Evolutionary conservation across 2,888 invertebrate species (phyloP).

Genomic region (Bugulina stolonifera): DNA sequence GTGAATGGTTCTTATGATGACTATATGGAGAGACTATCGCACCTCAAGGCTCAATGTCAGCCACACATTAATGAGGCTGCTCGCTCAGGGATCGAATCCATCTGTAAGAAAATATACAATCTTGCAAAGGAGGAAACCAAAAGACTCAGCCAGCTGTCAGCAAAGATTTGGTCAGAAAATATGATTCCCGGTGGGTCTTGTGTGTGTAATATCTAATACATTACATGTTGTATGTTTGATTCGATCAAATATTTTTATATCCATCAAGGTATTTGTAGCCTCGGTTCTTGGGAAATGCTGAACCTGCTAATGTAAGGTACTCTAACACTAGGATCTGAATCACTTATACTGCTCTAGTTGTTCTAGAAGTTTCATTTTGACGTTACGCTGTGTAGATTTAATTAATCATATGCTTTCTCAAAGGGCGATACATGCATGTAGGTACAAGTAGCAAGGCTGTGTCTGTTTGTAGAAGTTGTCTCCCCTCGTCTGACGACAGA

Average conservation of each 20-base stretch:
- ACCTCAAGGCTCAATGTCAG: constrained; percentile 88
- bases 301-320: no score
- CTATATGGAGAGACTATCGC: constrained; percentile 68
- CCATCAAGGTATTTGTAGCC: no score
- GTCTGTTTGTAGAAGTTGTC: constrained; percentile 29
- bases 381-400: no score
- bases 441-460: no score
- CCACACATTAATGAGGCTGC: constrained; percentile 91
- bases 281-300: no score
- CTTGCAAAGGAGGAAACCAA: constrained; percentile 84
- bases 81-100: constrained; percentile 86
- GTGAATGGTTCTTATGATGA: constrained; percentile 66
- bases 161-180: constrained; percentile 76
- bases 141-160: constrained; percentile 81
- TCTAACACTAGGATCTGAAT: no score
- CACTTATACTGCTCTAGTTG: no score
- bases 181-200: constrained; percentile 61
- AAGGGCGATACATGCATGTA: no score
- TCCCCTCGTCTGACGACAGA: not conserved
- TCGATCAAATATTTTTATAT: no score
- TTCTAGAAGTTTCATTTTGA: no score
- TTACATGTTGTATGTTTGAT: no score
- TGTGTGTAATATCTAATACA: not conserved
- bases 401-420: no score
- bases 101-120: constrained; percentile 87